Evolutionary conservation across 1,140 invertebrate species (phyloP), one percentile per base, ranked within the genome.

Genomic region (Hycleus phaleratus): DNA sequence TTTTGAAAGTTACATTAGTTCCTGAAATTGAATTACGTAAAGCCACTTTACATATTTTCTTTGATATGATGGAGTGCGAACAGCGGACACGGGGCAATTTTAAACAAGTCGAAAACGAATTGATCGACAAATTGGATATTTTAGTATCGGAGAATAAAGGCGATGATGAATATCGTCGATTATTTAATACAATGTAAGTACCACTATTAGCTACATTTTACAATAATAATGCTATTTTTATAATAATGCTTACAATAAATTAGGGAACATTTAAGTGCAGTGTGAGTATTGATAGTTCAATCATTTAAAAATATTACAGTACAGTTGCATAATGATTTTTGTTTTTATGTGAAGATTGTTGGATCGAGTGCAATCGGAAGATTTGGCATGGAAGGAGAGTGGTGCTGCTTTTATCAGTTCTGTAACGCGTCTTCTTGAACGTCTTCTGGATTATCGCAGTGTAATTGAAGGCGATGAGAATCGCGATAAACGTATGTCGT

Each of bases 21-120:
- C 91, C 91, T 0, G 92, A 96, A 70, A 82, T 82, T 56, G 88
- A 92, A 65, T 72, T 98, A 11, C 79, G 95, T 4, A 90, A 93
- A 68, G 90, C 91, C 0, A 97, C 94, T 0, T 79, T 98, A 11
- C 90, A 92, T 7, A 94, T 97, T 26, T 93, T 98, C 67, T 97
- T 96, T 69, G 93, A 97, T 69, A 93, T 98, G 85, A 95, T 98
- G 89, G 90, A 95, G 61, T 91, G 88, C 69, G 95, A 98, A 70
- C 86, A 93, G 57, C 81, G 85, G 59, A 80, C 83, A 4, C 81
- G 85, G 2, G 91, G 91, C 6, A 88, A 88, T 66, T 95, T 95
- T 67, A 85, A 89, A 59, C 82, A 90, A 65, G 91, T 95, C 8
- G 94, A 96, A 73, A 91, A 87, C 11, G 92, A 95, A 64, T 74